Evolutionary conservation across 2,113 vertebrate species (phyloP).

Genomic region (Xyrauchen texanus): DNA sequence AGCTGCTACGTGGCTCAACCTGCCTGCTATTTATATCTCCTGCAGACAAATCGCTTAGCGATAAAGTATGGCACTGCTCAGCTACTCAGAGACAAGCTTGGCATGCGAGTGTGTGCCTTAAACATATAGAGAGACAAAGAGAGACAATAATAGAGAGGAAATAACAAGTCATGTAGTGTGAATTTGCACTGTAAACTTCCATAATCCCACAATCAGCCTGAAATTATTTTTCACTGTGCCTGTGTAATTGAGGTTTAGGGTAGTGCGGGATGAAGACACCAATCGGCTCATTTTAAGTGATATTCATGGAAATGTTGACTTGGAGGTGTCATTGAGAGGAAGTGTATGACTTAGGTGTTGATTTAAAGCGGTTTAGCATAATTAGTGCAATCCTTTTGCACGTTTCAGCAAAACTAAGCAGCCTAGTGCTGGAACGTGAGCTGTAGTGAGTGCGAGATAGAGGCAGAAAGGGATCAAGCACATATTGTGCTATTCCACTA

Average conservation of each 20-base stretch:
- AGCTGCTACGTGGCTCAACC: slow-evolving; percentile 42
- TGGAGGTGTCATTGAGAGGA: slow-evolving; percentile 11
- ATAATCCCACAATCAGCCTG: background rate
- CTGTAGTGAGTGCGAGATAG: slow-evolving; percentile 10
- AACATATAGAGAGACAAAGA: background rate
- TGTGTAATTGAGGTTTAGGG: too few relatives aligned
- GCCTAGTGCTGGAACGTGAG: slow-evolving; percentile 40
- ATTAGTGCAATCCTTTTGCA: slow-evolving; percentile 64
- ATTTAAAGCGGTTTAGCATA: slow-evolving; percentile 62
- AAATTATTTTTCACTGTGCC: background rate
- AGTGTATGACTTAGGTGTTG: slow-evolving; percentile 40
- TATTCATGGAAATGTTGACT: too few relatives aligned
- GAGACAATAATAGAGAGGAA: background rate
- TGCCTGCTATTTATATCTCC: slow-evolving; percentile 57
- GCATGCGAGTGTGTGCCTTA: background rate
- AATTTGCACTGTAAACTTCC: background rate
- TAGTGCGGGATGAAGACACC: too few relatives aligned
- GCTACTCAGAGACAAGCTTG: slow-evolving; percentile 26
- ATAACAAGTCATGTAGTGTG: background rate
- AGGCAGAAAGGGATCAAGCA: slow-evolving; percentile 27
- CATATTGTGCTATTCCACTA: slow-evolving; percentile 40
- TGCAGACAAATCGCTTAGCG: slow-evolving; percentile 31
- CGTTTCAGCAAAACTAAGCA: slow-evolving; percentile 48
- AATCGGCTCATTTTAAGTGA: too few relatives aligned
- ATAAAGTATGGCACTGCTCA: slow-evolving; percentile 46